Evolutionary conservation across 2,888 invertebrate species (phyloP).

Genomic region (Trypoxylon attenuatum): DNA sequence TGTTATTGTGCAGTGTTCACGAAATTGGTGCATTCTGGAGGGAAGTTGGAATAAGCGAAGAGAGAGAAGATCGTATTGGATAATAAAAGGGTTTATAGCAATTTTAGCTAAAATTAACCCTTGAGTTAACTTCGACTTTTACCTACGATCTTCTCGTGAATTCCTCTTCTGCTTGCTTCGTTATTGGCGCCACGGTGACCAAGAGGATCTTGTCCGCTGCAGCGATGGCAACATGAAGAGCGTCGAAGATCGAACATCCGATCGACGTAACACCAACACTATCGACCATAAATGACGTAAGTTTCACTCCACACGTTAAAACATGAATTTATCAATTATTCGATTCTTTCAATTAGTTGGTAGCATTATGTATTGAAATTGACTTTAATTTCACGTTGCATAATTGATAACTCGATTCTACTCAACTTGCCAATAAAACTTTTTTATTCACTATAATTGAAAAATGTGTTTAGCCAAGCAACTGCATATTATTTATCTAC

Average conservation of each 20-base stretch:
- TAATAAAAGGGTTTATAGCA: not conserved
- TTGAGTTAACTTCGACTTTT: not conserved
- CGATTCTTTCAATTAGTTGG: no score
- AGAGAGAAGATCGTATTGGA: constrained; percentile 9
- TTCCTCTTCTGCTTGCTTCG: not conserved
- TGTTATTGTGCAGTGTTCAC: constrained; percentile 49
- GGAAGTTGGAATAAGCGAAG: constrained; percentile 22
- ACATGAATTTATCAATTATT: no score
- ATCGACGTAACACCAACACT: constrained; percentile 63
- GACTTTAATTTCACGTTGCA: no score
- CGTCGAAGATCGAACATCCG: constrained; percentile 62
- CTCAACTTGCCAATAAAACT: no score
- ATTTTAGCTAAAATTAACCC: not conserved
- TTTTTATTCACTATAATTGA: no score
- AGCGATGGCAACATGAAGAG: constrained; percentile 73
- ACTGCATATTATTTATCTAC: no score
- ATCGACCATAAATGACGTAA: constrained; percentile 73
- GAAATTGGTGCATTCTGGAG: constrained; percentile 42
- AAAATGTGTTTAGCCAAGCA: no score
- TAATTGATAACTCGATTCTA: no score
- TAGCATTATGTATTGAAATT: no score
- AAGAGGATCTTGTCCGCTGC: constrained; percentile 58
- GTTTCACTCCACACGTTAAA: no score
- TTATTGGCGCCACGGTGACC: constrained; percentile 46
- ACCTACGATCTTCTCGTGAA: not conserved